A percentile compares a stretch with the other conserved stretches of the same genome.
These are phyloP conservation scores for Harmothoe impar DNA, from an alignment of 2,888 invertebrate species.

Conservation along the genomic window DNA sequence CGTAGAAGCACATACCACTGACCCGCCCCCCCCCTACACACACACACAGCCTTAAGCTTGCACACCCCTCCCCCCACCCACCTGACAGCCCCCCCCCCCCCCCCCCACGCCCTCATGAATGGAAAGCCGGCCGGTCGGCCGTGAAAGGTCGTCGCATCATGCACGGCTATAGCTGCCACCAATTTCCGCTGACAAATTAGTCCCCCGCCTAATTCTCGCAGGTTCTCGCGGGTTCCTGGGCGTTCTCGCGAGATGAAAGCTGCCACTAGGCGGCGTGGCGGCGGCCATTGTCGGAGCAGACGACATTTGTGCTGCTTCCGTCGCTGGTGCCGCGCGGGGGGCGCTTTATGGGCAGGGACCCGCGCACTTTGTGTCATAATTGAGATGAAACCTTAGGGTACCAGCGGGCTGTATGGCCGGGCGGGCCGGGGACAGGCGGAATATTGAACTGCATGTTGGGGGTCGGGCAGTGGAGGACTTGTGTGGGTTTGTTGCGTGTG, in stretches of 20 bases:
- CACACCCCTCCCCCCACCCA: no score
- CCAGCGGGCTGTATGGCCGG: neutral
- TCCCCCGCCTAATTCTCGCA: constrained; percentile 8
- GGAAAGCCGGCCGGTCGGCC: neutral
- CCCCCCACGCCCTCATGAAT: neutral
- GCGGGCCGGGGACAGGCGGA: neutral
- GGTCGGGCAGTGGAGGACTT: no score
- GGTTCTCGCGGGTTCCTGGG: neutral
- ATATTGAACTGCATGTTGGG: neutral
- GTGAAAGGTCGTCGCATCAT: constrained; percentile 5
- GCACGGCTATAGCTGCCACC: neutral
- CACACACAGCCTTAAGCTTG: no score
- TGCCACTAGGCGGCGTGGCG: constrained; percentile 6
- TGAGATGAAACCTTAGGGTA: constrained; percentile 27
- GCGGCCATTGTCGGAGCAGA: constrained; percentile 43
- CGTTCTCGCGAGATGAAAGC: neutral
- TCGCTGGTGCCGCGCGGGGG: neutral
- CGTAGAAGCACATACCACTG: no score
- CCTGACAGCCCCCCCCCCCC: constrained; percentile 13
- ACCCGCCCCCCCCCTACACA: no score
- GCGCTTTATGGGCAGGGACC: constrained; percentile 6
- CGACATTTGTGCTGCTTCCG: constrained; percentile 28
- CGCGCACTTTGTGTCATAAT: constrained; percentile 54
- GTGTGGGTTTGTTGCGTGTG: no score
- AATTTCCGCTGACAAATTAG: constrained; percentile 25